Conservation (phyloP, 2,888 invertebrate genomes). For the Nomada fabriciana region DNA sequence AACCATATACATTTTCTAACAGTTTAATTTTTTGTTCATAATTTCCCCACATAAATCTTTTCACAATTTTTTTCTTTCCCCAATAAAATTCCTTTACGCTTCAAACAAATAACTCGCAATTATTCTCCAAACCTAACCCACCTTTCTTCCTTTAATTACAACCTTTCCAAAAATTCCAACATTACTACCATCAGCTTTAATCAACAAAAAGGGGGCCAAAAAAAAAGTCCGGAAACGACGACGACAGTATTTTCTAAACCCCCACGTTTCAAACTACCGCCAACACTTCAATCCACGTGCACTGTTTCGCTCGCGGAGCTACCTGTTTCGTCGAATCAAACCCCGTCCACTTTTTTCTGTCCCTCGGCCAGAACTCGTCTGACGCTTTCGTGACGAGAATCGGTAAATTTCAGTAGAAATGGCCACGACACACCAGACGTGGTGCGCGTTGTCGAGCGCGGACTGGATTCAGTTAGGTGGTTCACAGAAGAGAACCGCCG, state of each 20-base stretch:
- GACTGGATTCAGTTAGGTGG: constrained; percentile 68
- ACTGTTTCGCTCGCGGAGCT: not conserved
- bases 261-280: not conserved
- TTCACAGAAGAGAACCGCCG: constrained; percentile 63
- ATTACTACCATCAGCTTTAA: not conserved
- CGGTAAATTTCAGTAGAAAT: constrained; percentile 29
- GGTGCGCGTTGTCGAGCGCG: constrained; percentile 67
- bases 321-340: not conserved
- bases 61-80: not conserved
- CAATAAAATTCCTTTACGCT: not conserved
- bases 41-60: too few relatives aligned
- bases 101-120: not conserved
- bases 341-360: not conserved
- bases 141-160: not conserved
- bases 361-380: not conserved
- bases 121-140: not conserved
- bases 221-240: not conserved
- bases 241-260: not conserved
- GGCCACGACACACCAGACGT: constrained; percentile 50
- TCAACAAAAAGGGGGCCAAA: too few relatives aligned
- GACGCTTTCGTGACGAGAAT: constrained; percentile 17
- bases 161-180: not conserved
- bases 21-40: too few relatives aligned
- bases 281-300: constrained; percentile 21
- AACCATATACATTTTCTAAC: too few relatives aligned